Evolutionary conservation across 2,888 invertebrate species (phyloP).

Genomic region (Pseudococcus jackbeardsleyi): DNA sequence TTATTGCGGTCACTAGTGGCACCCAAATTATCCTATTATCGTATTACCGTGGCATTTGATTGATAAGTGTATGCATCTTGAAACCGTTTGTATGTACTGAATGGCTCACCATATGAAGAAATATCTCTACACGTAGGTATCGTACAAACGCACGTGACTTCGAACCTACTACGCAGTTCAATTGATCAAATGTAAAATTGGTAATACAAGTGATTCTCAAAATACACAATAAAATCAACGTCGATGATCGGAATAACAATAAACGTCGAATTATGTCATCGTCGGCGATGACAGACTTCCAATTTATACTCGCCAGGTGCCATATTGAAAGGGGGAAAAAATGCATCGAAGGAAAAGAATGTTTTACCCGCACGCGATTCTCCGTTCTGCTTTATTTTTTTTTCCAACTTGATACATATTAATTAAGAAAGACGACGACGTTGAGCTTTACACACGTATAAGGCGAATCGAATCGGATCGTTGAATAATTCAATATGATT

Average conservation of each 20-base stretch:
- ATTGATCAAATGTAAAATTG: conserved; percentile 10
- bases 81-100: conserved; percentile 49
- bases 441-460: background rate
- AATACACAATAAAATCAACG: background rate
- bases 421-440: background rate
- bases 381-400: background rate
- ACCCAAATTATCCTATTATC: conserved; percentile 8
- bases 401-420: conserved; percentile 16
- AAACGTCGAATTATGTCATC: conserved; percentile 6
- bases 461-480: background rate
- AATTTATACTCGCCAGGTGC: background rate
- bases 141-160: conserved; percentile 42
- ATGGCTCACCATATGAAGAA: conserved; percentile 20
- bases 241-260: conserved; percentile 28
- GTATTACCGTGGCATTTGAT: background rate
- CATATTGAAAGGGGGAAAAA: background rate
- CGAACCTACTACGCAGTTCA: background rate
- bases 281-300: background rate
- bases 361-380: background rate
- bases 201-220: conserved; percentile 46
- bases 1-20: conserved; percentile 15
- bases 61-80: background rate
- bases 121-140: conserved; percentile 14
- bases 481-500: conserved; percentile 30
- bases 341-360: background rate